Percentiles rank a stretch among this genome's conserved stretches.
These are phyloP conservation scores for Notodonta dromedarius DNA, from an alignment of 2,888 invertebrate genomes.

Conservation along the genomic window DNA sequence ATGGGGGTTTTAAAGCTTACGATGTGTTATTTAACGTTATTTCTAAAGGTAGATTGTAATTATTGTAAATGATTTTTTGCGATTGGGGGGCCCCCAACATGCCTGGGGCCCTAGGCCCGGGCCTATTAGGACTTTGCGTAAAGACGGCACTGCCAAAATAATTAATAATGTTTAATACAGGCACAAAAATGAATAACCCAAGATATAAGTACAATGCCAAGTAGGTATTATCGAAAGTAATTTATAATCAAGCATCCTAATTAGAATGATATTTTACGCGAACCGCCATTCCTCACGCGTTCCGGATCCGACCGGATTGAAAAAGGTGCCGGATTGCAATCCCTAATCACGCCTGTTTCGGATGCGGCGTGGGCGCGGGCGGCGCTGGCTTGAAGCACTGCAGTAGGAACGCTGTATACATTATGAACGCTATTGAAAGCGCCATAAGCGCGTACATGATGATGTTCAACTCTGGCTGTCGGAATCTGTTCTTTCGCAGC, in stretches of 20 bases:
- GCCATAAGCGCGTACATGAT: conserved; percentile 97
- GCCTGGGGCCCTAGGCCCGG: no score
- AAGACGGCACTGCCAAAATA: no score
- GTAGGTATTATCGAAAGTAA: not conserved
- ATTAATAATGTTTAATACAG: not conserved
- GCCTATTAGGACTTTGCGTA: no score
- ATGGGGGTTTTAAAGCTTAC: no score
- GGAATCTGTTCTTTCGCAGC: conserved; percentile 96
- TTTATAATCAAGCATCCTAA: not conserved
- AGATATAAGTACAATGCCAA: not conserved
- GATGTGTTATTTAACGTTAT: no score
- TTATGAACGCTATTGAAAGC: conserved; percentile 92
- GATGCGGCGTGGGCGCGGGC: conserved; percentile 85
- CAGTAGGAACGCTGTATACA: conserved; percentile 95
- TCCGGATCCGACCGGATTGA: conserved; percentile 8
- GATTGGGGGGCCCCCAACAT: no score
- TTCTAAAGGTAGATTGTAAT: not conserved
- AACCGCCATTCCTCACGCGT: conserved; percentile 22
- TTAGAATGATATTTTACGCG: conserved; percentile 6
- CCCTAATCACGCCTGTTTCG: conserved; percentile 89
- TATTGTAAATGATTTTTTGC: not conserved
- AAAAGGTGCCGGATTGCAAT: not conserved
- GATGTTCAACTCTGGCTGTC: conserved; percentile 95
- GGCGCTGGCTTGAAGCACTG: conserved; percentile 94
- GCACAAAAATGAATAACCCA: no score